phyloP scores from a whole-genome alignment of 2,797 vertebrate genomes.

The Yasuhikotakia modesta region DNA sequence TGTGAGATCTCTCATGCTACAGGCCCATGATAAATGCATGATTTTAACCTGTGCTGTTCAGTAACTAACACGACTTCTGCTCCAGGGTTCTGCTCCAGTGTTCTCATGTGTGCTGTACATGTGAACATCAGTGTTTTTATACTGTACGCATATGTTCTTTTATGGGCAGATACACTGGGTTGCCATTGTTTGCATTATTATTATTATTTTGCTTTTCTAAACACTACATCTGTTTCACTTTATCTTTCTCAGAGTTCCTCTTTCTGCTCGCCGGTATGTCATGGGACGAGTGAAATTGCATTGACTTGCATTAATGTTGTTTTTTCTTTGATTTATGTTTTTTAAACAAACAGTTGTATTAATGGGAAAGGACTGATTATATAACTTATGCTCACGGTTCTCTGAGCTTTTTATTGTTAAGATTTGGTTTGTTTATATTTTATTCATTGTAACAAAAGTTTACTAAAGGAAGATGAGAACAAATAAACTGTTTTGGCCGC shows the following conservation, averaged over 20 bases:
- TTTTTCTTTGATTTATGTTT: conserved; percentile 4
- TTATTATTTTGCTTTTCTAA: conserved; percentile 38
- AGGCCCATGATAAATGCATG: too few relatives aligned
- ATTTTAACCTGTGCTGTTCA: not conserved
- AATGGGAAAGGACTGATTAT: conserved; percentile 20
- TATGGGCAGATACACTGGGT: not conserved
- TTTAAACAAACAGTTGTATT: conserved; percentile 2
- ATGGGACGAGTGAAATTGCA: conserved; percentile 42
- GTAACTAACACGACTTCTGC: not conserved
- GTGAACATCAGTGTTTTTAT: conserved; percentile 51
- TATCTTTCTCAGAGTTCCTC: conserved; percentile 25
- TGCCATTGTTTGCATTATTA: conserved; percentile 36
- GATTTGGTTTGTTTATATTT: conserved; percentile 51
- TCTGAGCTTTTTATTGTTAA: conserved; percentile 39
- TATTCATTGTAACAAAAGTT: conserved; percentile 54
- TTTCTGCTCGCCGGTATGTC: conserved; percentile 30
- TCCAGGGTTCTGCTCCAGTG: too few relatives aligned
- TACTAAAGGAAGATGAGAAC: conserved; percentile 55
- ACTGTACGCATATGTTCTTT: conserved; percentile 29
- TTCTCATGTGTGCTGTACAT: too few relatives aligned
- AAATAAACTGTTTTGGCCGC: conserved; percentile 55
- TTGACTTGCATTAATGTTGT: conserved; percentile 7
- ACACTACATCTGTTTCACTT: conserved; percentile 54
- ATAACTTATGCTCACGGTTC: conserved; percentile 49
- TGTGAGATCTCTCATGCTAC: too few relatives aligned